phyloP scores from a whole-genome alignment of 1,140 invertebrate species.

The Caenorhabditis latens region DNA sequence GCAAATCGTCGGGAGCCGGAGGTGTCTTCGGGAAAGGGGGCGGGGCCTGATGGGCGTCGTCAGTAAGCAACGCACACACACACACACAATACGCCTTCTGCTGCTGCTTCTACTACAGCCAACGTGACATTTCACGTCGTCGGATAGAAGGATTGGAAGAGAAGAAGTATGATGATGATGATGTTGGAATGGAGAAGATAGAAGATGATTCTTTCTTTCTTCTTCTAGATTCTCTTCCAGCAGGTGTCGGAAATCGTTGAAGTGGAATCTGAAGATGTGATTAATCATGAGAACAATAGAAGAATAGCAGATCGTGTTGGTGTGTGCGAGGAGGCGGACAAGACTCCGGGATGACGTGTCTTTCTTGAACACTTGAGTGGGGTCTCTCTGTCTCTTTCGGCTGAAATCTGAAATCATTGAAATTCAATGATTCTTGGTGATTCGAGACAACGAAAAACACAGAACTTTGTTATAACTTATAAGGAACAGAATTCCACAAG shows the following conservation, averaged over 20 bases:
- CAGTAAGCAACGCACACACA: background rate
- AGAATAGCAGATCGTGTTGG: background rate
- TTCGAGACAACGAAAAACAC: background rate
- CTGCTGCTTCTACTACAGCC: background rate
- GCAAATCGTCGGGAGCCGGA: background rate
- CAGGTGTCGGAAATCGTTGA: conserved; percentile 9
- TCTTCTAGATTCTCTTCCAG: background rate
- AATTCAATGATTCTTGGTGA: conserved; percentile 13
- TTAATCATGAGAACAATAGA: conserved; percentile 24
- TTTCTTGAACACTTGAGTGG: conserved; percentile 8
- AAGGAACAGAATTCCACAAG: no score
- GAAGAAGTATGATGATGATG: conserved; percentile 2
- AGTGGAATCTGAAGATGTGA: conserved; percentile 34
- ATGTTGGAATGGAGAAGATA: background rate
- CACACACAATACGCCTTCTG: conserved; percentile 10
- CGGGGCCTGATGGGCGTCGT: background rate
- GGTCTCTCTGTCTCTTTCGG: no score
- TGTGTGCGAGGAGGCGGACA: conserved; percentile 9
- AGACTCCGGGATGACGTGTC: background rate
- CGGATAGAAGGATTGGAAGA: background rate
- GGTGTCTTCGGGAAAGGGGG: conserved; percentile 16
- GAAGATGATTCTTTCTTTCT: background rate
- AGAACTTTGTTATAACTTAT: no score
- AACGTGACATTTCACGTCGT: conserved; percentile 7
- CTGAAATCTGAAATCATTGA: background rate